These are phyloP conservation scores for Tauraco hartlaubi DNA, from an alignment of 2,797 vertebrate genomes.

Conservation along the genomic window DNA sequence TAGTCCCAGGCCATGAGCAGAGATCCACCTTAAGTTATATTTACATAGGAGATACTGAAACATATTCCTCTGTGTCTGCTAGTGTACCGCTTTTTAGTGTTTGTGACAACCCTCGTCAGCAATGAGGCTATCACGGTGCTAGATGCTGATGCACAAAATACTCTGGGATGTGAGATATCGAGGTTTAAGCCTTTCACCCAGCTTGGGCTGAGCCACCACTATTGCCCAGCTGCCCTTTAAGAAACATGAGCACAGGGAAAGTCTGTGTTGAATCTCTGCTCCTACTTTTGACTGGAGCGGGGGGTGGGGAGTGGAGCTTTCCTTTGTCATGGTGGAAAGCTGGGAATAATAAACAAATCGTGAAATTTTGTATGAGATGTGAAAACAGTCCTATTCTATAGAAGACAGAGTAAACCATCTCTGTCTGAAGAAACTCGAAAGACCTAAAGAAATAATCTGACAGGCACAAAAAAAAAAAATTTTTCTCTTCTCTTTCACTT, in stretches of 20 bases:
- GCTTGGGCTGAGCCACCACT: background rate
- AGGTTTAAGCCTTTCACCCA: background rate
- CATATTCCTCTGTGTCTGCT: background rate
- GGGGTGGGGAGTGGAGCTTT: background rate
- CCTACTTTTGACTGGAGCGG: background rate
- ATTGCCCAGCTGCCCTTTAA: background rate
- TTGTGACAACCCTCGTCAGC: background rate
- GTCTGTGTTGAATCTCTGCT: background rate
- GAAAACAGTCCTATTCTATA: background rate
- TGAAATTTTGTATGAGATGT: background rate
- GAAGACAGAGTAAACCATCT: background rate
- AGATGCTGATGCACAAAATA: background rate
- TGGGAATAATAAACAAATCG: background rate
- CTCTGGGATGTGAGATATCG: background rate
- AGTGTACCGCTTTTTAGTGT: background rate
- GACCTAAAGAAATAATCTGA: background rate
- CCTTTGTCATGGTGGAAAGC: background rate
- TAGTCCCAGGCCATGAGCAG: background rate
- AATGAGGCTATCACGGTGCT: fast-evolving
- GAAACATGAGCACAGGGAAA: background rate
- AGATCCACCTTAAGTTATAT: background rate
- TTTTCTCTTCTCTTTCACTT: background rate
- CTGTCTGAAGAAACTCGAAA: background rate
- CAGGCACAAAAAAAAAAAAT: background rate
- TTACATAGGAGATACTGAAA: background rate